Evolutionary conservation across 2,113 vertebrate species (phyloP), one percentile per base, ranked within the genome.

Genomic region (Lophius piscatorius): DNA sequence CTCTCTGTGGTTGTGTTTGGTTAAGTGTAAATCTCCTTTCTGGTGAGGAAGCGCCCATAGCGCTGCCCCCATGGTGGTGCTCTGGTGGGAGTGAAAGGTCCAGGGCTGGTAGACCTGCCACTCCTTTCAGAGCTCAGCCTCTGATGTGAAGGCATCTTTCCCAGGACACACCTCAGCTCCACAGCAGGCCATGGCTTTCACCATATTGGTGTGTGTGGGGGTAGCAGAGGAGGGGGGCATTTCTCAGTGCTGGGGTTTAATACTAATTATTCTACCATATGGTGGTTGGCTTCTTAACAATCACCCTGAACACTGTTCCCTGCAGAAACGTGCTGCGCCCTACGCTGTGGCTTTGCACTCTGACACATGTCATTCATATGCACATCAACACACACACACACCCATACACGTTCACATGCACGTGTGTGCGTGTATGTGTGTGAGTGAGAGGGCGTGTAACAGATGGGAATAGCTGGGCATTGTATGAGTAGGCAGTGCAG

Each of bases 241-340:
- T 94, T 93, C 94, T 94, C 89, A 91, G 82, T 91, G 94, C 88
- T 79, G 86, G 88, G 90, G 91, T 93, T 90, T 87, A 92, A 94
- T 94, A 94, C 94, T 97, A 96, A 99, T 99, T 97, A 96, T 97
- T 94, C 93, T 71, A 85, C 95, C 97, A 98, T 98, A 98, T 98
- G 96, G 94, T 92, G 91, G 86, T 88, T 71, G 44, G 89, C 91
- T 91, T 88, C 85, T 85, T 88, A 92, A 94, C 93, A 95, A 93
- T 95, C 89, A 70, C 69, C 80, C 71, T 82, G 72, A 81, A 85
- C 87, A 76, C 76, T 61, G 78, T 76, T 80, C 77, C 81, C 83
- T 87, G 92, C 92, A 91, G 90, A 93, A 92, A 92, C 93, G 89
- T 62, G 80, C 74, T 80, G 70, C 22, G 48, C 40, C 71, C 68